Evolutionary conservation across 2,113 vertebrate genomes (phyloP).

Genomic region (Hipposideros armiger): DNA sequence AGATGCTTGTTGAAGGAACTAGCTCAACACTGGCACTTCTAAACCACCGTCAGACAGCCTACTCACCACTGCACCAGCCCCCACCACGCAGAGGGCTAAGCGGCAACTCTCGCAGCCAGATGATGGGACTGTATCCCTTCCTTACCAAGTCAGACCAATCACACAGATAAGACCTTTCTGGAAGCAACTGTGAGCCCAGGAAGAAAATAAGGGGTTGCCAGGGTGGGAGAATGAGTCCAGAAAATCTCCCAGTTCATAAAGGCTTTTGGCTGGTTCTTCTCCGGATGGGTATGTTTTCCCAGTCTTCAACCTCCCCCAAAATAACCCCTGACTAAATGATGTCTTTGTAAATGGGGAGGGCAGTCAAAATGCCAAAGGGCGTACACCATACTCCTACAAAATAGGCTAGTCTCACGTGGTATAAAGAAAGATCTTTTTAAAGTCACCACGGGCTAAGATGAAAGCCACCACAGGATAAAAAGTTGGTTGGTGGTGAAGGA

Average conservation of each 20-base stretch:
- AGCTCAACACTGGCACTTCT: not conserved
- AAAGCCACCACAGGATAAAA: conserved; percentile 8
- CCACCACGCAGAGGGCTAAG: not conserved
- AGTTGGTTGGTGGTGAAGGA: not conserved
- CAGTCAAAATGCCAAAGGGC: not conserved
- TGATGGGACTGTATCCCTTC: not conserved
- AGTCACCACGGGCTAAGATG: not conserved
- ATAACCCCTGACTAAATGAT: not conserved
- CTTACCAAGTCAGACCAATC: not conserved
- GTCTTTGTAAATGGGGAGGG: not conserved
- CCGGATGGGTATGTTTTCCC: not conserved
- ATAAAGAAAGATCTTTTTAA: not conserved
- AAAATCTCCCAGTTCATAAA: not conserved
- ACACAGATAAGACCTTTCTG: not conserved
- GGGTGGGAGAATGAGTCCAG: not conserved
- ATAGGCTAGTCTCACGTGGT: not conserved
- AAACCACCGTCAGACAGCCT: not conserved
- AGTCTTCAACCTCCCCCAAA: not conserved
- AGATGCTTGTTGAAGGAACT: not conserved
- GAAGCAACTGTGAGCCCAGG: not conserved
- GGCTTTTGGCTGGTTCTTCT: not conserved
- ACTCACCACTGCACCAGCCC: not conserved
- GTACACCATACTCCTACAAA: not conserved
- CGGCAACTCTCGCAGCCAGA: not conserved
- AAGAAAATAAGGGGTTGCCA: not conserved